Percentiles rank a stretch among this genome's conserved stretches.
phyloP scores from a whole-genome alignment of 2,888 invertebrate species.

The Pilophorus perplexus region DNA sequence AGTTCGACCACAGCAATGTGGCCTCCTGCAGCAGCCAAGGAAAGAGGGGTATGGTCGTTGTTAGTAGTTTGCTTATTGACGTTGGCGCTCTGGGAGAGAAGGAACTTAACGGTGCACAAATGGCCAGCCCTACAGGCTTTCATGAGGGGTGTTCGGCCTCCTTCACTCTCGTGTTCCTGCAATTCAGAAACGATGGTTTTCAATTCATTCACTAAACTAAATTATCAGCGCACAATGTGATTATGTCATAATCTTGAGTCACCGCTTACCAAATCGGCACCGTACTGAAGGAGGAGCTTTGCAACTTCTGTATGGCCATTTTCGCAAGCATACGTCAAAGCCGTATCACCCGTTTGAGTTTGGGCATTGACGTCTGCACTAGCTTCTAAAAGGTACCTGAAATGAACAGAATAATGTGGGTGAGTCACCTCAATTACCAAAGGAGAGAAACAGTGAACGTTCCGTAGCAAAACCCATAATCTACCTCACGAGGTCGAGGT shows the following conservation, averaged over 20 bases:
- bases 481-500: conserved; percentile 86
- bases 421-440: neutral
- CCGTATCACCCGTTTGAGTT: conserved; percentile 93
- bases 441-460: neutral
- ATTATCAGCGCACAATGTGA: neutral
- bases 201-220: neutral
- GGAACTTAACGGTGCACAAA: conserved; percentile 91
- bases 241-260: no score
- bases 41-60: conserved; percentile 96
- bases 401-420: neutral
- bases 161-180: conserved; percentile 92
- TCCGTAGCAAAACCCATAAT: neutral
- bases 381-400: conserved; percentile 74
- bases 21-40: conserved; percentile 94
- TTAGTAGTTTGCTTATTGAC: conserved; percentile 86
- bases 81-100: conserved; percentile 82
- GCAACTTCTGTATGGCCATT: conserved; percentile 98
- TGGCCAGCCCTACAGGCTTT: conserved; percentile 97
- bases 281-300: conserved; percentile 83
- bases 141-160: conserved; percentile 96
- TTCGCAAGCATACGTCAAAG: conserved; percentile 96
- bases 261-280: conserved; percentile 77
- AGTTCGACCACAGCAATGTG: conserved; percentile 91
- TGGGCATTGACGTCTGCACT: conserved; percentile 89
- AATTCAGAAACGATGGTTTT: no score